phyloP scores from a whole-genome alignment of 2,888 invertebrate species.

The Odontomyia ornata region DNA sequence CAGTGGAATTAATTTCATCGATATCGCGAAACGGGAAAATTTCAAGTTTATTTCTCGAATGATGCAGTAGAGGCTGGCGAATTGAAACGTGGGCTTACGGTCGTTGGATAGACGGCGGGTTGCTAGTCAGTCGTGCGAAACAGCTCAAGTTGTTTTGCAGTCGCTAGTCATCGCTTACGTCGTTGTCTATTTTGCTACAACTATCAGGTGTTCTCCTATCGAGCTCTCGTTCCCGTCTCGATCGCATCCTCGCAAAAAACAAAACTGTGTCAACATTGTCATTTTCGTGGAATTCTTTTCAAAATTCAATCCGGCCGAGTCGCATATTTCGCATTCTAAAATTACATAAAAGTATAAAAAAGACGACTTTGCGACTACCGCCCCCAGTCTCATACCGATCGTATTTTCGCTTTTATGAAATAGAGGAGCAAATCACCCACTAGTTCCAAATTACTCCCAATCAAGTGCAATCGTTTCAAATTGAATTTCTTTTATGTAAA shows the following conservation, averaged over 20 bases:
- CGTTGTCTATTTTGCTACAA: neutral
- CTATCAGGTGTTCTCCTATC: neutral
- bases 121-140: neutral
- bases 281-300: neutral
- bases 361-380: neutral
- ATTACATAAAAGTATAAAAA: neutral
- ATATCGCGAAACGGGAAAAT: too few species aligned
- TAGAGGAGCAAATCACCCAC: neutral
- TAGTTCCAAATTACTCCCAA: conserved; percentile 29
- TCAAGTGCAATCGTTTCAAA: neutral
- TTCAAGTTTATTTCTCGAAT: too few species aligned
- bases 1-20: neutral
- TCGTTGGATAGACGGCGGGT: conserved; percentile 6
- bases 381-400: neutral
- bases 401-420: neutral
- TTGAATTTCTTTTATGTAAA: neutral
- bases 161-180: conserved; percentile 6
- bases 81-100: too few species aligned
- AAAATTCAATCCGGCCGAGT: conserved; percentile 19
- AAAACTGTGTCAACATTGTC: conserved; percentile 20
- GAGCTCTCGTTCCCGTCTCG: neutral
- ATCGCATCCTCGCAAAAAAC: conserved; percentile 19
- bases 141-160: conserved; percentile 2
- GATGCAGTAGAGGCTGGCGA: too few species aligned
- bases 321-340: neutral